Evolutionary conservation across 2,113 vertebrate genomes (phyloP), one percentile per base, ranked within the genome.

Genomic region (Heliornis fulica): DNA sequence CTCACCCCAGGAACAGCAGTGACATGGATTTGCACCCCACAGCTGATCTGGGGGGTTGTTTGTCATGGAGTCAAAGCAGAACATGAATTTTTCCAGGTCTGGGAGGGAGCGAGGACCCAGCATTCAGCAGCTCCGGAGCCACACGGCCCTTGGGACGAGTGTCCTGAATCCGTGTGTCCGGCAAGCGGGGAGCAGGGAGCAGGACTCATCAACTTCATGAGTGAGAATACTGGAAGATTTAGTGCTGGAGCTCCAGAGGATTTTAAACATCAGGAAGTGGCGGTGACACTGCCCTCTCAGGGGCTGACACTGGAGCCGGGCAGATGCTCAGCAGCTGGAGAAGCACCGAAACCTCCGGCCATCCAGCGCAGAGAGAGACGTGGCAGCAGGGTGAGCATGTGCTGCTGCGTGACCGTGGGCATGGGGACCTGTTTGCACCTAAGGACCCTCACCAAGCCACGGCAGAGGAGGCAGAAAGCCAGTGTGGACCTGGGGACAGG

Each of bases 1-100:
- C 21, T 1, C 2, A 0, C 13, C 6, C 1, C 0, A 0, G 31
- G 16, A 53, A 36, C 11, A 84, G 61, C 51, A 1, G 31, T 0
- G 16, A 9, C 4, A 16, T 19, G 19, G 43, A 70, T 34, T 32
- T 36, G 23, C 36, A 10, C 32, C 1, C 0, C 11, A 8, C 16
- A 3, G 3, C 72, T 23, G 25, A 20, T 18, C 6, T 14, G 14
- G 10, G 29, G n/a, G 21, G 17, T 1, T 6, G 22, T 54, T 74
- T 31, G 29, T 34, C 56, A 38, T 1, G 6, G n/a, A 46, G 48
- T 40, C 6, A 2, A 63, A 87, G 28, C 12, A 66, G 34, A 75
- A 59, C 0, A 0, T 50, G 57, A 25, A 9, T 26, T 69, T 74
- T 34, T 66, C 23, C 48, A 18, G 32, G 53, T 40, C 57, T 64